phyloP scores from a whole-genome alignment of 2,888 invertebrate species.

The Yponomeuta malinellus region DNA sequence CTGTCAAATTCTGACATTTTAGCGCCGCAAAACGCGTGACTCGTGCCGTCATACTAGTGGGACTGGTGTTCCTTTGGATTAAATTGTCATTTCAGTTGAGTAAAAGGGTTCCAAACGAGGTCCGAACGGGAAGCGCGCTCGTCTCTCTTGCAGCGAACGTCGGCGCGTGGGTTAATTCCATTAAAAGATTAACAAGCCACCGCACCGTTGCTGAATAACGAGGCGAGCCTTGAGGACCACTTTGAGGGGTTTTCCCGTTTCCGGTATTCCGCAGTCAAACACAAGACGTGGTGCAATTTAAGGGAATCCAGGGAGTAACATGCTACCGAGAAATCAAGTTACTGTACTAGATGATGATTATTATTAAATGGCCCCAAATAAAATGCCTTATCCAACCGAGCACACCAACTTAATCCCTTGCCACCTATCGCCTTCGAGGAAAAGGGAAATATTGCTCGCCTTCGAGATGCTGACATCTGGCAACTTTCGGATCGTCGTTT shows the following conservation, averaged over 20 bases:
- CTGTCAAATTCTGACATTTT: too few species aligned
- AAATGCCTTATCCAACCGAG: slow-evolving; percentile 6
- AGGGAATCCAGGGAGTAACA: too few species aligned
- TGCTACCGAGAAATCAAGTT: too few species aligned
- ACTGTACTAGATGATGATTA: neutral
- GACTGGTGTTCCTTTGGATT: neutral
- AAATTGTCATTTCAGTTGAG: neutral
- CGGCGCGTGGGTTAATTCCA: slow-evolving; percentile 58
- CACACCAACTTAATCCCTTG: slow-evolving; percentile 7
- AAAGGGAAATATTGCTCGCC: slow-evolving; percentile 36
- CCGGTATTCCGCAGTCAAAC: neutral
- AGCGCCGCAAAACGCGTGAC: too few species aligned
- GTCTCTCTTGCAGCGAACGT: slow-evolving; percentile 27
- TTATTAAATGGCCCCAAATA: neutral
- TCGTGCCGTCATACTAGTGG: too few species aligned
- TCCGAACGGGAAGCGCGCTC: neutral
- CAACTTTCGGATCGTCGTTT: slow-evolving; percentile 40
- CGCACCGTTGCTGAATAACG: slow-evolving; percentile 22
- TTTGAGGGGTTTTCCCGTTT: neutral
- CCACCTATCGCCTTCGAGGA: slow-evolving; percentile 17
- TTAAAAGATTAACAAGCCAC: slow-evolving; percentile 68
- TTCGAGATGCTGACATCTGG: slow-evolving; percentile 44
- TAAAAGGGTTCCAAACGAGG: neutral
- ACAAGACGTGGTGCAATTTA: too few species aligned
- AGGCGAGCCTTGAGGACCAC: neutral